Evolutionary conservation across 1,140 invertebrate genomes (phyloP), one percentile per base, ranked within the genome.

Genomic region (Hestina assimilis): DNA sequence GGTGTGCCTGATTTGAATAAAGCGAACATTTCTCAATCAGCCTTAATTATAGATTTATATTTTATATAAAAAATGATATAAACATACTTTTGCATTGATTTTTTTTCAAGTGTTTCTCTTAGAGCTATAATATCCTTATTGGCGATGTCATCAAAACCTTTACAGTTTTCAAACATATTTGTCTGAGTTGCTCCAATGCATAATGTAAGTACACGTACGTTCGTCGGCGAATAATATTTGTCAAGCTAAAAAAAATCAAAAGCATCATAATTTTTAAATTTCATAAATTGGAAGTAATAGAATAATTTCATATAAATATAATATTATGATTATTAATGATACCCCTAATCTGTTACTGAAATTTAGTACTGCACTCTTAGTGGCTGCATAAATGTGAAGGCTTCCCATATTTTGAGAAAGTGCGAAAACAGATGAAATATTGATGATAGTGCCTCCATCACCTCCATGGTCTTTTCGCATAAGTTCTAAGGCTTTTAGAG

Each of bases 331-430:
- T 14, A 28, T 7, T 15, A 15, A 17, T 20, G 72, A 69, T 72
- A 84, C 83, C 9, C 91, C 89, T 42, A 90, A 79, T 24, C 83
- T 86, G 7, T 81, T 79, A 0, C 86, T 91, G 23, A 91, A 87
- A 46, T 90, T 86, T 6, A 91, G 59, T 4, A 91, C 83, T 8
- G 87, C 92, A 53, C 91, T 90, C 68, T 95, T 95, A 1, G 93
- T 93, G 1, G 90, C 92, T 1, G 76, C 81, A 68, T 94, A 95
- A 43, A 91, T 69, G 38, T 89, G 84, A 11, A 69, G 40, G 0
- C 55, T 15, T 0, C 43, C 52, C n/a, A 2, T 9, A 1, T 58
- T 31, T 12, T 28, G 90, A 88, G 43, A 41, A 4, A 93, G 63
- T 4, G 92, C 91, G 12, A 89, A 72, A 31, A 92, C 81, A 4